Evolutionary conservation across 2,888 invertebrate species (phyloP), one percentile per base, ranked within the genome.

Genomic region (Pseudolycoriella hygida): DNA sequence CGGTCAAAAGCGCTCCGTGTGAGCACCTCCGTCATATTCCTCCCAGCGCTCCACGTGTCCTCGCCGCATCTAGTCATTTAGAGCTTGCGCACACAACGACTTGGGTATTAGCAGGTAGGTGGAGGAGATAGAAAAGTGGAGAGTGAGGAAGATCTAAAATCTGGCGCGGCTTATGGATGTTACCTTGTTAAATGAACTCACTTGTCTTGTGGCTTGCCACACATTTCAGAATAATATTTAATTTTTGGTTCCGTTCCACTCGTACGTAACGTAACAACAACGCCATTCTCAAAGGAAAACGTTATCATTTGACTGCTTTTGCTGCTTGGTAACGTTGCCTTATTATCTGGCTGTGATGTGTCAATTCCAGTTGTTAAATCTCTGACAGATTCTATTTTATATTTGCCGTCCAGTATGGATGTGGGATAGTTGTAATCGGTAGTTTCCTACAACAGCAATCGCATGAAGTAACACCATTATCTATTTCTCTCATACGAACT

Each of bases 241-340:
- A 99, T 77, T 66, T 99, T 99, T 38, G 98, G 98, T 63, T 99
- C 98, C 0, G 98, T 99, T 40, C 98, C 98, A 62, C 94, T 94
- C 1, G 96, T 93, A 51, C 98, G 74, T 30, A 99, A 67, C 0
- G 93, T 96, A 2, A 86, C 76, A 8, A 82, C 77, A 50, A 89
- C 72, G 1, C 92, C 93, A 65, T 86, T 88, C 44, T 72, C 69
- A 63, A 97, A 92, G 8, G 76, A 77, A 63, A 98, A 92, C 10
- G 93, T 93, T 44, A 99, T 80, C 98, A 99, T 98, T 67, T 97
- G 81, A 51, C 69, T 71, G 49, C 73, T 73, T 50, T 70, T 67
- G 12, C 77, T 77, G 4, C 72, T 72, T 44, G 82, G 82, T 30
- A 83, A 61, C 50, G 76, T 69, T 1, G 90, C 80, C 56, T 73